Evolutionary conservation across 1,140 invertebrate genomes (phyloP), one percentile per base, ranked within the genome.

Genomic region (Leptestheria dahalacensis): DNA sequence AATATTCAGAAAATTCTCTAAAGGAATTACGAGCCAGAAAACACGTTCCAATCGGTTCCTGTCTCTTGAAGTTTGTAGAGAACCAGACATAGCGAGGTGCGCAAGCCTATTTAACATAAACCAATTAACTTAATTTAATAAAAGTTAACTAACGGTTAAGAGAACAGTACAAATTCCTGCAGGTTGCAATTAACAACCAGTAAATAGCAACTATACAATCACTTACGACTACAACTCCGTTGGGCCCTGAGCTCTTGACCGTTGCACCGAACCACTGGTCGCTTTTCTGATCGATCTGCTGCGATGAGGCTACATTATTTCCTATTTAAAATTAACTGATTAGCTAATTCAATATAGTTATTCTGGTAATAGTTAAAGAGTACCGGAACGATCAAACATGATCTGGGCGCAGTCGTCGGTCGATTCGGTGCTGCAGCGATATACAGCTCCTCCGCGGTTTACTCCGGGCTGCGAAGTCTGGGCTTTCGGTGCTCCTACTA

Each of bases 251-350:
- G 55, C 87, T 86, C 48, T 80, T 78, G 23, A 97, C 79, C 0
- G 91, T 92, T 0, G 93, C 91, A 25, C 94, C 94, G 66, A 97
- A 92, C 91, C 92, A 96, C 72, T 97, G 93, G 68, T 82, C 69
- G 0, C 88, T 88, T 71, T 97, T 97, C 65, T 89, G 81, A 70
- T 97, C 93, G 61, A 89, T 81, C 64, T 84, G 80, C 59, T 77
- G 70, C 12, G 75, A 70, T 4, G 71, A 68, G 3, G 79, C 65
- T 41, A 75, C 72, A 65, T 81, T 81, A 66, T 84, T 78, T 51
- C 78, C 83, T 85, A 68, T 50, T 26, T 49, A 23, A 12, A 11
- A 20, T 15, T 18, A 12, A 9, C 1, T 26, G 20, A 51, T 21
- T 50, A 24, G 29, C 21, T 20, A 26, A 28, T 48, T 23, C 9